These are phyloP conservation scores for Adelges cooleyi DNA, from an alignment of 1,140 invertebrate species.

Conservation along the genomic window DNA sequence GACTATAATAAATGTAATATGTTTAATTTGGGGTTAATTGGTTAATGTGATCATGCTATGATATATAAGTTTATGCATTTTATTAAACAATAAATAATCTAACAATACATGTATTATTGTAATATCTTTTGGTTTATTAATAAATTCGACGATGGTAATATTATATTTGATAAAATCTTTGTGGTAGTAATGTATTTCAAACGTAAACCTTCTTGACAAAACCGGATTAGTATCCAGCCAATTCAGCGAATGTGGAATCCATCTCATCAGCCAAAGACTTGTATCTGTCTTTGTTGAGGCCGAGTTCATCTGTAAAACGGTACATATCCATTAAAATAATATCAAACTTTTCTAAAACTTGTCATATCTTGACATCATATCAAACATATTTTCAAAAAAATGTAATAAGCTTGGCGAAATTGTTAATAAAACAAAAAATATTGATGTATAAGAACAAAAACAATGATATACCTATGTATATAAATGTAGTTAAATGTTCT, in stretches of 20 bases:
- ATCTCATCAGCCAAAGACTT: conserved; percentile 94
- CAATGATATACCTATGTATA: too few species aligned
- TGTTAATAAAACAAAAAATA: too few species aligned
- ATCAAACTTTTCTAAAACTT: too few species aligned
- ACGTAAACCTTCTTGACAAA: neutral
- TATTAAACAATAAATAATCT: conserved; percentile 25
- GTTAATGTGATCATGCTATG: too few species aligned
- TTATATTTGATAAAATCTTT: conserved; percentile 17
- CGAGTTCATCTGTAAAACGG: conserved; percentile 70
- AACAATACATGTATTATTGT: conserved; percentile 16
- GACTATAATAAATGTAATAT: too few species aligned
- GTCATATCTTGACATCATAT: too few species aligned
- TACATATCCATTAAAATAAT: neutral
- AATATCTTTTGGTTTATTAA: conserved; percentile 18
- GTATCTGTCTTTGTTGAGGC: conserved; percentile 92
- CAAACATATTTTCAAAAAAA: too few species aligned
- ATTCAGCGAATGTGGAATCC: conserved; percentile 89
- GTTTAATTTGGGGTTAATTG: too few species aligned
- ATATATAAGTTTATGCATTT: neutral
- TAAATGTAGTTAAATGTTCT: too few species aligned
- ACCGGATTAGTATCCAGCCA: conserved; percentile 60
- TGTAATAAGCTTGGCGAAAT: too few species aligned
- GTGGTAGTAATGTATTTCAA: conserved; percentile 7
- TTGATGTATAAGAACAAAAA: too few species aligned
- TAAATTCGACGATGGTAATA: conserved; percentile 17